phyloP scores from a whole-genome alignment of 2,797 vertebrate species.

The Clarias laeviceps region DNA sequence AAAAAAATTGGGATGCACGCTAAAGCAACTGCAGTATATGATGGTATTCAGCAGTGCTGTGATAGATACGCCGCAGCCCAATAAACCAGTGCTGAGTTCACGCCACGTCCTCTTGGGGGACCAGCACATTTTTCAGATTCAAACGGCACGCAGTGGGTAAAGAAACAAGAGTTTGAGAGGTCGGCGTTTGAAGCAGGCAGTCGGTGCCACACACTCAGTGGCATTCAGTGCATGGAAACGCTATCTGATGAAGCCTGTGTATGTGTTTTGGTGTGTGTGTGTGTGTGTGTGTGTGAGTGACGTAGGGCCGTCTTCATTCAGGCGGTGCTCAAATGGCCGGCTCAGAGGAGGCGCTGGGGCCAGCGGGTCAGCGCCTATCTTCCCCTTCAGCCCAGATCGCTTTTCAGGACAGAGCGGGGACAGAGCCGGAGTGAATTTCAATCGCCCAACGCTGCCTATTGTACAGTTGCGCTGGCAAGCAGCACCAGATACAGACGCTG shows the following conservation, averaged over 20 bases:
- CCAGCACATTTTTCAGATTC: conserved; percentile 35
- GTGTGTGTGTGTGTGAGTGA: conserved; percentile 58
- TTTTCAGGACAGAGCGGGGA: conserved; percentile 73
- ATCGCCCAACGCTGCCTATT: conserved; percentile 72
- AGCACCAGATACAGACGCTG: conserved; percentile 48
- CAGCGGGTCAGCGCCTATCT: conserved; percentile 73
- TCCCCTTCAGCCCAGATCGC: conserved; percentile 66
- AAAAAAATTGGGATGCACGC: conserved; percentile 19
- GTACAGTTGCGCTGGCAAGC: conserved; percentile 49
- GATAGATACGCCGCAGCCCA: neutral
- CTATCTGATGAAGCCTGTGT: conserved; percentile 65
- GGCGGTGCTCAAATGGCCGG: conserved; percentile 66
- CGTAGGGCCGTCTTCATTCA: conserved; percentile 67
- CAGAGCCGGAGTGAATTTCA: conserved; percentile 69
- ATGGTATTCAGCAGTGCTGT: conserved; percentile 4
- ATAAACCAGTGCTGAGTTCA: neutral
- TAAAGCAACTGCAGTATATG: conserved; percentile 12
- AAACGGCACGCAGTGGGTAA: neutral
- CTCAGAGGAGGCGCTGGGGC: conserved; percentile 66
- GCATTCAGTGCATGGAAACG: conserved; percentile 64
- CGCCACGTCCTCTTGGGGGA: neutral
- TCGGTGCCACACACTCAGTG: conserved; percentile 62
- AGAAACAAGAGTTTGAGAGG: conserved; percentile 44
- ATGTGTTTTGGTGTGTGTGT: conserved; percentile 42
- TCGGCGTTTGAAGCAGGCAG: conserved; percentile 52